phyloP scores from a whole-genome alignment of 2,113 vertebrate genomes.

The Aspidoscelis tigris region DNA sequence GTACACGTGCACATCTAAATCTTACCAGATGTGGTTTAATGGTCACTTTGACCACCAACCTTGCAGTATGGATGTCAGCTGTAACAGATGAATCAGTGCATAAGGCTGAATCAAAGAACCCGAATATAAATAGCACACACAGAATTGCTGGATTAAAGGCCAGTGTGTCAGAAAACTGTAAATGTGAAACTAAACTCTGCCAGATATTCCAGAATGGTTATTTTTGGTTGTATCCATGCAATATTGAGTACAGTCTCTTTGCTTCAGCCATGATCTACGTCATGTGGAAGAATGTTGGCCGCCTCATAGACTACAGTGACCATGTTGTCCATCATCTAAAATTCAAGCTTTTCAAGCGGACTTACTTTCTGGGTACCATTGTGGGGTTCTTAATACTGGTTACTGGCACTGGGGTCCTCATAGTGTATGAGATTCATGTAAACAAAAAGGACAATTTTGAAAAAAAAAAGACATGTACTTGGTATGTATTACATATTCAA shows the following conservation, averaged over 20 bases:
- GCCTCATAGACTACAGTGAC: conserved; percentile 76
- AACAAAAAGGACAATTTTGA: conserved; percentile 36
- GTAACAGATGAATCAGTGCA: conserved; percentile 94
- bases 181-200: conserved; percentile 82
- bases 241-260: conserved; percentile 95
- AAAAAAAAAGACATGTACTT: conserved; percentile 74
- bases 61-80: conserved; percentile 90
- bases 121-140: conserved; percentile 44
- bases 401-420: conserved; percentile 86
- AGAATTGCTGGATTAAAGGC: conserved; percentile 48
- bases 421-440: conserved; percentile 88
- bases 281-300: conserved; percentile 95
- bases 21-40: conserved; percentile 91
- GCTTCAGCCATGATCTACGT: conserved; percentile 91
- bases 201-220: conserved; percentile 85
- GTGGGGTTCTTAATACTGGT: conserved; percentile 82
- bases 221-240: conserved; percentile 93
- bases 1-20: conserved; percentile 83
- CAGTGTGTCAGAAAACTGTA: conserved; percentile 65
- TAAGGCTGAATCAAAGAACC: conserved; percentile 76
- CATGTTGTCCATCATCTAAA: conserved; percentile 67
- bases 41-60: conserved; percentile 90
- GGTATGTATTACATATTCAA: conserved; percentile 87
- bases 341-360: conserved; percentile 75
- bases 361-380: conserved; percentile 79